A percentile compares a stretch with the other conserved stretches of the same genome.
phyloP scores from a whole-genome alignment of 2,113 vertebrate genomes.

The Gobio gobio region DNA sequence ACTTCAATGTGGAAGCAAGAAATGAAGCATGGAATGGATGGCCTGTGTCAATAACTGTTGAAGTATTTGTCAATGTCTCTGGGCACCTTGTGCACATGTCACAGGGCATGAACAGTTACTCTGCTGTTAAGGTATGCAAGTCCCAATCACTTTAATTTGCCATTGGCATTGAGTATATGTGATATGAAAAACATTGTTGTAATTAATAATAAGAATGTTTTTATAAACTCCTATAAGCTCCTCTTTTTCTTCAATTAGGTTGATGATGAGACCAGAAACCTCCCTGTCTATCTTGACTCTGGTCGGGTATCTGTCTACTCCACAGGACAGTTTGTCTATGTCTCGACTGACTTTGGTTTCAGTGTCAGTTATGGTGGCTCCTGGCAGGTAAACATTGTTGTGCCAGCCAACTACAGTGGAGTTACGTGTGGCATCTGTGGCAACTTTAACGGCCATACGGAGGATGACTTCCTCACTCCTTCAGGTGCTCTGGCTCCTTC shows the following conservation, averaged over 20 bases:
- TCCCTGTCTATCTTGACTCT: conserved; percentile 62
- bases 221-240: not conserved
- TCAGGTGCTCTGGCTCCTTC: no score
- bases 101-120: not conserved
- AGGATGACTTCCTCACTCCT: no score
- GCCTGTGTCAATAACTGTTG: conserved; percentile 58
- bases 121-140: conserved; percentile 58
- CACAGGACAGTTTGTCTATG: conserved; percentile 51
- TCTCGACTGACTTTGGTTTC: no score
- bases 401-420: no score
- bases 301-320: conserved; percentile 56
- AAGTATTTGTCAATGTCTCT: conserved; percentile 65
- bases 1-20: conserved; percentile 69
- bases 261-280: conserved; percentile 58
- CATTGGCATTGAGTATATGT: not conserved
- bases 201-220: not conserved
- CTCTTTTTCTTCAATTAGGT: conserved; percentile 51
- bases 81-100: conserved; percentile 61
- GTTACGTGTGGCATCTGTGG: no score
- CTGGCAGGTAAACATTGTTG: no score
- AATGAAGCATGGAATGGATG: conserved; percentile 58
- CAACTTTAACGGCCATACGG: no score
- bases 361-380: no score
- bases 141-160: not conserved
- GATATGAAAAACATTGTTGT: not conserved